Percentiles rank a stretch among this genome's conserved stretches.
phyloP scores from a whole-genome alignment of 2,797 vertebrate species.

The Pelobates cultripes region DNA sequence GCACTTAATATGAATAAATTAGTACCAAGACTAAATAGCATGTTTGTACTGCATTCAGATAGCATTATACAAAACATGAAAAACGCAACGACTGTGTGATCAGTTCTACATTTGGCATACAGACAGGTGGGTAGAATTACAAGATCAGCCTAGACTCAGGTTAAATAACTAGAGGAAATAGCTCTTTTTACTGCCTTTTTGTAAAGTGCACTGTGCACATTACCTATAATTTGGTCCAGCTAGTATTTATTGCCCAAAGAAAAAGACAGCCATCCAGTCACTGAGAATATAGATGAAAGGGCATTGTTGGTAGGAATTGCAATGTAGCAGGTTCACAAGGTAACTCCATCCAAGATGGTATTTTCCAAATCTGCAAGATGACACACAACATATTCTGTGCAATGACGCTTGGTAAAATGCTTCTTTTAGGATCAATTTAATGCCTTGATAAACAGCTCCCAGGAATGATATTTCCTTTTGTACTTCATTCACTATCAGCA shows the following conservation, averaged over 20 bases:
- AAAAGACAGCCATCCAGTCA: background rate
- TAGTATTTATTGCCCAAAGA: background rate
- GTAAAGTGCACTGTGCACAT: too few relatives aligned
- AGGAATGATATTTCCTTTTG: background rate
- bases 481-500: too few relatives aligned
- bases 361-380: conserved; percentile 3
- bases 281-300: background rate
- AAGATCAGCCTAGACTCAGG: too few relatives aligned
- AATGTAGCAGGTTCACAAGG: background rate
- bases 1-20: too few relatives aligned
- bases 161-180: too few relatives aligned
- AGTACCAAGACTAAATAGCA: too few relatives aligned
- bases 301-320: background rate
- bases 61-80: too few relatives aligned
- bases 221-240: background rate
- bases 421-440: conserved; percentile 24
- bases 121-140: too few relatives aligned
- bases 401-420: conserved; percentile 12
- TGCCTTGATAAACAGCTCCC: conserved; percentile 26
- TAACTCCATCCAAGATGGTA: conserved; percentile 3
- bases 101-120: too few relatives aligned
- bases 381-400: conserved; percentile 15
- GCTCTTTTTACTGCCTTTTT: too few relatives aligned
- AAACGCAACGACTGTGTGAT: too few relatives aligned
- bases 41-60: too few relatives aligned